These are phyloP conservation scores for Sakesphorus luctuosus DNA, from an alignment of 2,113 vertebrate species.

Conservation along the genomic window DNA sequence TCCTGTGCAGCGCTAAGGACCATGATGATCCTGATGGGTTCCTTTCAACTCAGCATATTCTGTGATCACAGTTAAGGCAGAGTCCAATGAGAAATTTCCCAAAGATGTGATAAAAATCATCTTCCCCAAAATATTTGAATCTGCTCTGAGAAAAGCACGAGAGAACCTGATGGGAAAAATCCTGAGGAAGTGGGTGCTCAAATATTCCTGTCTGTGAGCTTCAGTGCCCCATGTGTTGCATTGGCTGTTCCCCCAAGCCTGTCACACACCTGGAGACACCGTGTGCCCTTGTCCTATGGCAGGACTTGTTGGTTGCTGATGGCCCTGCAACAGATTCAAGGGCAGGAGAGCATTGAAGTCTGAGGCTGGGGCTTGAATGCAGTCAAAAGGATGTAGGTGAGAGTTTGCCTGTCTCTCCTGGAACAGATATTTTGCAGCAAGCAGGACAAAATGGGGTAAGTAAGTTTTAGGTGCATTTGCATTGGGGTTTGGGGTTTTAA, in stretches of 20 bases:
- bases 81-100: neutral
- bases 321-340: neutral
- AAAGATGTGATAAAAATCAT: neutral
- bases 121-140: neutral
- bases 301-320: accelerated
- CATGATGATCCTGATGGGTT: neutral
- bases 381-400: neutral
- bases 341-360: neutral
- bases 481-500: neutral
- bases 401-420: neutral
- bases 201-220: accelerated
- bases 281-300: accelerated
- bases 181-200: accelerated
- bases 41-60: neutral
- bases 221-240: accelerated
- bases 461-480: neutral
- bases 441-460: neutral
- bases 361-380: neutral
- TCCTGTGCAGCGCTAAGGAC: neutral
- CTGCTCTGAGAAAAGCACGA: neutral
- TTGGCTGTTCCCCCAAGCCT: neutral
- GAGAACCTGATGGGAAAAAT: neutral
- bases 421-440: neutral
- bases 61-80: neutral
- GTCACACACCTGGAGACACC: accelerated